Evolutionary conservation across 2,888 invertebrate genomes (phyloP).

Genomic region (Nemurella pictetii): DNA sequence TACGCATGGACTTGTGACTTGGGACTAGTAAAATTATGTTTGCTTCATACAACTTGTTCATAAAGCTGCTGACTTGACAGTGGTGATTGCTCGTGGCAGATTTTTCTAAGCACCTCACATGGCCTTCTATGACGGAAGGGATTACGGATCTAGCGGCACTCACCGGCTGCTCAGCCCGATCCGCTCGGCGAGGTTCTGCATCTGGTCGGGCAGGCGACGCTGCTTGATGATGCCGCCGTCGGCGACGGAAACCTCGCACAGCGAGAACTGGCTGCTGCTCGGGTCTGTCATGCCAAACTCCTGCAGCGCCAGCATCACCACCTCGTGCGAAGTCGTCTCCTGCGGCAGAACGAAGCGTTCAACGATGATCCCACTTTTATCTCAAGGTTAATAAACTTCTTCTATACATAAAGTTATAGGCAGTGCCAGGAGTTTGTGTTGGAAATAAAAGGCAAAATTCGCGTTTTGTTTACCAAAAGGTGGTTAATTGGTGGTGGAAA

Average conservation of each 20-base stretch:
- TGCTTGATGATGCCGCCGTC: conserved; percentile 97
- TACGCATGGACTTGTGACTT: too few species aligned
- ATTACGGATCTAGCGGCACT: too few species aligned
- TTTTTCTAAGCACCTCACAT: too few species aligned
- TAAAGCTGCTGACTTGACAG: too few species aligned
- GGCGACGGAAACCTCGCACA: conserved; percentile 95
- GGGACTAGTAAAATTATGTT: too few species aligned
- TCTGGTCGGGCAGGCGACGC: conserved; percentile 88
- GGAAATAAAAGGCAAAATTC: too few species aligned
- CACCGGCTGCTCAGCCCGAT: conserved; percentile 71
- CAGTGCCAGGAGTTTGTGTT: too few species aligned
- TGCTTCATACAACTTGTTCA: too few species aligned
- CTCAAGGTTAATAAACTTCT: background rate
- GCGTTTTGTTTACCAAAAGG: too few species aligned
- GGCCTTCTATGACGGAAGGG: too few species aligned
- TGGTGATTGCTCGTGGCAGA: too few species aligned
- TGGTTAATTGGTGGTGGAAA: too few species aligned
- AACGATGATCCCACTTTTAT: background rate
- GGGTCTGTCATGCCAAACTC: conserved; percentile 95
- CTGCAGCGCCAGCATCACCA: conserved; percentile 94
- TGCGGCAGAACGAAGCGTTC: conserved; percentile 44
- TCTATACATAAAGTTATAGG: background rate
- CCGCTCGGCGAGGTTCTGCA: conserved; percentile 94
- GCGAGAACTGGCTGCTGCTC: conserved; percentile 90
- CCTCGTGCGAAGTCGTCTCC: conserved; percentile 70